phyloP scores from a whole-genome alignment of 2,888 invertebrate species.

The Notodonta ziczac region DNA sequence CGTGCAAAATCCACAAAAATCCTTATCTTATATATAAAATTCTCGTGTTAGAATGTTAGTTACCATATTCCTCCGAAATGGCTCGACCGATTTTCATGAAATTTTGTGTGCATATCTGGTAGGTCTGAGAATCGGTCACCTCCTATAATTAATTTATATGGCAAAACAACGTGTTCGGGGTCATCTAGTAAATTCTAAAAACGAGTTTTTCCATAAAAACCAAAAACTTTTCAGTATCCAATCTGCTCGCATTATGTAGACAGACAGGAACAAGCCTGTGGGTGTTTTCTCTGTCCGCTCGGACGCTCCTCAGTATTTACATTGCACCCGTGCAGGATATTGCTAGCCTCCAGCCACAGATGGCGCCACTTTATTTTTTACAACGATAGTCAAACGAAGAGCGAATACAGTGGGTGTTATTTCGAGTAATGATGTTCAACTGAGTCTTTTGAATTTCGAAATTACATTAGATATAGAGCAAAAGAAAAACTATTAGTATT shows the following conservation, averaged over 20 bases:
- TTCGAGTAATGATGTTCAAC: background rate
- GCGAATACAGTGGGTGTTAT: constrained; percentile 1
- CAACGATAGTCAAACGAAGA: background rate
- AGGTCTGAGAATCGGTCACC: too few species aligned
- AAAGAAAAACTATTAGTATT: too few species aligned
- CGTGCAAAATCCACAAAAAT: too few species aligned
- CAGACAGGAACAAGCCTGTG: constrained; percentile 17
- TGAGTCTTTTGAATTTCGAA: background rate
- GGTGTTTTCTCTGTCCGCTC: constrained; percentile 48
- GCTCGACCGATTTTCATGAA: too few species aligned
- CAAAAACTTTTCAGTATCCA: constrained; percentile 2
- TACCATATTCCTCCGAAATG: too few species aligned
- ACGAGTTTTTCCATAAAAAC: background rate
- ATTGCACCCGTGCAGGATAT: constrained; percentile 56
- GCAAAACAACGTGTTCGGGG: too few species aligned
- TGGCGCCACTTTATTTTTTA: constrained; percentile 3
- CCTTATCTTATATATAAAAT: too few species aligned
- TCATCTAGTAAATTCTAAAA: too few species aligned
- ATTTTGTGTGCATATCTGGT: too few species aligned
- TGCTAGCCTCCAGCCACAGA: constrained; percentile 50
- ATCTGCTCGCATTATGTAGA: background rate
- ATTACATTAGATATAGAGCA: background rate
- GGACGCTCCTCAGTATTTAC: constrained; percentile 56
- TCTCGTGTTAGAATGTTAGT: too few species aligned
- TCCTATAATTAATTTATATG: too few species aligned